Evolutionary conservation across 2,888 invertebrate genomes (phyloP), one percentile per base, ranked within the genome.

Genomic region (Theretra japonica): DNA sequence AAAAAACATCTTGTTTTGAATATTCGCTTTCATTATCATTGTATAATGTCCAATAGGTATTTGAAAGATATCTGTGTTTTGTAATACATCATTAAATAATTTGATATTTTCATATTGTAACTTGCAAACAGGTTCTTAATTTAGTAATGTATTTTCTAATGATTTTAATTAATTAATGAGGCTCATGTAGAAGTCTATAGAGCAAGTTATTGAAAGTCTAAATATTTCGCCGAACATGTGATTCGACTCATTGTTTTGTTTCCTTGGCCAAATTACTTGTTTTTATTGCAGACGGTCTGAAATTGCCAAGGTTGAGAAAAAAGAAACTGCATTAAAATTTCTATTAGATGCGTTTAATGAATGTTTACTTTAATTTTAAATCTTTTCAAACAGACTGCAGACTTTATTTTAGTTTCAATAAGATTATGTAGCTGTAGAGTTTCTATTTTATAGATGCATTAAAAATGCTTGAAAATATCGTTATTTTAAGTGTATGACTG

Each of bases 201-300:
- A 19, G 50, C 50, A 53, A 41, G 41, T 41, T 8, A 11, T 41
- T 41, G 41, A 15, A 41, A 65, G 21, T 48, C 15, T 23, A n/a
- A 65, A 17, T 65, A 48, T 48, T 48, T 65, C n/a, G 21, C 11
- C 7, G 15, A 62, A 25, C 62, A 11, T 25, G 58, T 58, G 23
- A 65, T 41, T 21, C 15, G 17, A 25, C 48, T 41, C 23, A 65
- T 65, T 65, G 23, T 41, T 41, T 23, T 65, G 17, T 23, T 65
- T 65, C 48, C 65, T 48, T 65, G 48, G 65, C 65, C 65, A 65
- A 65, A 15, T 11, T 11, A 30, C 30, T 53, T 53, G 60, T 60
- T 60, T 60, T 60, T 60, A 33, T 48, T 15, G 33, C 41, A 48
- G 15, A 21, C 48, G 5, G 21, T 28, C 19, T 33, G 19, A 7